These are phyloP conservation scores for Dicrurus megarhynchus DNA, from an alignment of 2,113 vertebrate species.

Conservation along the genomic window DNA sequence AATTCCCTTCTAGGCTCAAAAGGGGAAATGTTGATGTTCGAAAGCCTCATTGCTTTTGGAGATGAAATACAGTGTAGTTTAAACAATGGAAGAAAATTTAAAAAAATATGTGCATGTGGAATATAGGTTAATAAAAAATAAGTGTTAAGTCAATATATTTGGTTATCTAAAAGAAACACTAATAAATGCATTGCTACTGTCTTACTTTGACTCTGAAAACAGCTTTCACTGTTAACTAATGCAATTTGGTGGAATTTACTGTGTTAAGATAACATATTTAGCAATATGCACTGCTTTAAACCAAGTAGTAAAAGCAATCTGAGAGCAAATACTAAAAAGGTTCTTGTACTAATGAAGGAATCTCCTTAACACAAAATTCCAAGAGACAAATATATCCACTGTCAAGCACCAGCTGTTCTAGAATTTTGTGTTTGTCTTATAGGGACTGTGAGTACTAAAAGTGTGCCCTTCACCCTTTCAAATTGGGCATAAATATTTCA, in stretches of 20 bases:
- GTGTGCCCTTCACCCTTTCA: constrained; percentile 34
- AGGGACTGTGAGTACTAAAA: constrained; percentile 57
- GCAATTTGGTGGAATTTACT: not conserved
- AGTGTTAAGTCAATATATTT: not conserved
- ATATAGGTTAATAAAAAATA: not conserved
- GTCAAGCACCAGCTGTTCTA: constrained; percentile 67
- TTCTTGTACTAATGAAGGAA: constrained; percentile 63
- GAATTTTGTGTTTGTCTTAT: constrained; percentile 60
- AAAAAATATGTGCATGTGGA: not conserved
- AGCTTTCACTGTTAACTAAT: not conserved
- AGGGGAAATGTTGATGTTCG: not conserved
- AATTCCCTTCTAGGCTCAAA: not conserved
- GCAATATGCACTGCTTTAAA: constrained; percentile 27
- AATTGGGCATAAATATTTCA: constrained; percentile 60
- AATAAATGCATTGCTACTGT: not conserved
- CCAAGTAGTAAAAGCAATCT: constrained; percentile 57
- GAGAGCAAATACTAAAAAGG: constrained; percentile 61
- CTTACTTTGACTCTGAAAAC: not conserved
- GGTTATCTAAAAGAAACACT: not conserved
- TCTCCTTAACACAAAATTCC: constrained; percentile 58
- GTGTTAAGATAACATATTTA: constrained; percentile 10
- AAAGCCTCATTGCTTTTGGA: not conserved
- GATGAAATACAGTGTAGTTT: not conserved
- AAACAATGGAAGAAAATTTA: not conserved
- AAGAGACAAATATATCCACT: constrained; percentile 66